phyloP scores from a whole-genome alignment of 1,140 invertebrate species.

The Littorina saxatilis region DNA sequence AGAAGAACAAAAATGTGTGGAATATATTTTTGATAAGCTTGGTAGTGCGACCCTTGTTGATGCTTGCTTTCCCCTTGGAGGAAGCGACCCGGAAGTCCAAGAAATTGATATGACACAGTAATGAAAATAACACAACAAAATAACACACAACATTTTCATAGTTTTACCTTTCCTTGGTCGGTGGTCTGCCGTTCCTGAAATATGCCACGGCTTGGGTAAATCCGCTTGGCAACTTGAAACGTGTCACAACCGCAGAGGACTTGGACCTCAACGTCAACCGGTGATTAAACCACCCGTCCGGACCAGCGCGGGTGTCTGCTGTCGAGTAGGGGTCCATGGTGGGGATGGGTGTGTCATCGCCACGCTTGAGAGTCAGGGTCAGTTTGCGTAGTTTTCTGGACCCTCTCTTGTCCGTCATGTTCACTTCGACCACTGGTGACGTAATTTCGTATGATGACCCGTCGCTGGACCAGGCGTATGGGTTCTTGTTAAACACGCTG shows the following conservation, averaged over 20 bases:
- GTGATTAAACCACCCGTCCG: constrained; percentile 36
- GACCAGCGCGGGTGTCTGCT: constrained; percentile 4
- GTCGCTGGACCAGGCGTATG: constrained; percentile 22
- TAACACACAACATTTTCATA: no score
- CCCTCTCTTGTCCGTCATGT: constrained; percentile 4
- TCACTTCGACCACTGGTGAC: constrained; percentile 37
- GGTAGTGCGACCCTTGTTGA: no score
- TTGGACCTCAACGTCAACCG: constrained; percentile 11
- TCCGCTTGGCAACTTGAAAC: not conserved
- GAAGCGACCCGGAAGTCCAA: no score
- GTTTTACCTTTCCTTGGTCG: constrained; percentile 16
- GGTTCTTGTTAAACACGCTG: constrained; percentile 32
- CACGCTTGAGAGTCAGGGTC: not conserved
- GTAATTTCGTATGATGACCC: constrained; percentile 32
- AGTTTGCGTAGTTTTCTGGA: constrained; percentile 5
- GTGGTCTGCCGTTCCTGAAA: not conserved
- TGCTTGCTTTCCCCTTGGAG: no score
- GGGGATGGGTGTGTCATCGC: not conserved
- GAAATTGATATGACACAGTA: no score
- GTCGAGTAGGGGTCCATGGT: constrained; percentile 1
- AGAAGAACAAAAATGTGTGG: no score
- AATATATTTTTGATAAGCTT: no score
- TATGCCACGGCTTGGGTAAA: constrained; percentile 16
- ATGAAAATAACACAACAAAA: no score
- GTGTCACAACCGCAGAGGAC: not conserved